These are phyloP conservation scores for Nephrotoma flavescens DNA, from an alignment of 2,888 invertebrate species.

Conservation along the genomic window DNA sequence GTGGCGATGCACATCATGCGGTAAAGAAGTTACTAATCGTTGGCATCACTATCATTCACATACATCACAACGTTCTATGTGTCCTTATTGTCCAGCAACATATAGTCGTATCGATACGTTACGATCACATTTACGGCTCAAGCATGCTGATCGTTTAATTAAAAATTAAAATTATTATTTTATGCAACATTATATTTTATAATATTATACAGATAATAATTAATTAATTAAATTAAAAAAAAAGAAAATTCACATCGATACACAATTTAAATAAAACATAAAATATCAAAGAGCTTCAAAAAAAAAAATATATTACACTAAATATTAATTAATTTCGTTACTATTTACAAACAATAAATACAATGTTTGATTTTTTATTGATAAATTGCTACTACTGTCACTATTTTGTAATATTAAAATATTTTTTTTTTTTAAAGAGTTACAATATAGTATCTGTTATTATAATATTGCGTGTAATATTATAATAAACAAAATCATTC, in stretches of 20 bases:
- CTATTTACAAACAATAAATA: neutral
- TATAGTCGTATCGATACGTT: constrained; percentile 80
- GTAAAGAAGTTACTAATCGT: constrained; percentile 74
- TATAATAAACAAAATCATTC: neutral
- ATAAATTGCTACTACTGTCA: neutral
- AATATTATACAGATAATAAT: neutral
- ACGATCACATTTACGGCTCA: constrained; percentile 64
- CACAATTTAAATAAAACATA: neutral
- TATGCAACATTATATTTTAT: neutral
- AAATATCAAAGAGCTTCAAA: neutral
- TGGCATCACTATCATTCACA: constrained; percentile 82
- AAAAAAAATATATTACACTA: neutral
- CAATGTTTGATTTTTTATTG: neutral
- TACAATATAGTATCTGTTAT: neutral
- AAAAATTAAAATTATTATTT: constrained; percentile 15
- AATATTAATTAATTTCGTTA: neutral
- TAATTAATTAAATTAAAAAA: neutral
- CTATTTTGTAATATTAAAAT: neutral
- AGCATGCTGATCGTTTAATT: constrained; percentile 41
- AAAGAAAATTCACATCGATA: neutral
- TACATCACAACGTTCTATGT: constrained; percentile 62
- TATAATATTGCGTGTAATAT: neutral
- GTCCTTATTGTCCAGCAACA: constrained; percentile 73
- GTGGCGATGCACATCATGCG: constrained; percentile 70
- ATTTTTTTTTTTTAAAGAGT: neutral